Evolutionary conservation across 2,888 invertebrate species (phyloP).

Genomic region (Chrysotoxum bicinctum): DNA sequence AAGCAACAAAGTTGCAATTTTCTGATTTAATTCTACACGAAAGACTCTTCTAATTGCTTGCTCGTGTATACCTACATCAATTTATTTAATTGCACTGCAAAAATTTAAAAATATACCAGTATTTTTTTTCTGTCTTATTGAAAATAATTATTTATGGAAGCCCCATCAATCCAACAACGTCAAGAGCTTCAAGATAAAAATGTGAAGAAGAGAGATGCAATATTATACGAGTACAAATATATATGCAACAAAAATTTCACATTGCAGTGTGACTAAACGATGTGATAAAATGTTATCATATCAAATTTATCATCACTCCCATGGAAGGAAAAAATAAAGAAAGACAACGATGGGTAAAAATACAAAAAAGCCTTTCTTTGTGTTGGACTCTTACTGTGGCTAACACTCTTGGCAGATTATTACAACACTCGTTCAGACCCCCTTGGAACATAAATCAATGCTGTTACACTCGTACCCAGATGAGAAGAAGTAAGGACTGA

Average conservation of each 20-base stretch:
- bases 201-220: background rate
- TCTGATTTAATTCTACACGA: background rate
- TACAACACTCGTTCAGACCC: conserved; percentile 26
- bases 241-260: background rate
- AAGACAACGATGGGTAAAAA: background rate
- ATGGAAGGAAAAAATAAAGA: background rate
- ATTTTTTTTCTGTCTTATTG: too few relatives aligned
- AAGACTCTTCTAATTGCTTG: background rate
- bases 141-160: background rate
- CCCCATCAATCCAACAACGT: background rate
- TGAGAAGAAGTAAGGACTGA: background rate
- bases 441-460: conserved; percentile 58
- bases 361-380: background rate
- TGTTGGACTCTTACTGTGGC: background rate
- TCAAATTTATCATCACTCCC: conserved; percentile 40
- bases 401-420: conserved; percentile 32
- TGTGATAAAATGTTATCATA: conserved; percentile 63
- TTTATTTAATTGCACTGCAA: conserved; percentile 1
- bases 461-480: conserved; percentile 4
- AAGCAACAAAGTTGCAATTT: conserved; percentile 9
- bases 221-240: too few relatives aligned
- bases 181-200: background rate
- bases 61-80: conserved; percentile 18
- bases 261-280: conserved; percentile 40
- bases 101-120: background rate